These are phyloP conservation scores for Limnodromus scolopaceus DNA, from an alignment of 2,797 vertebrate genomes.

Conservation along the genomic window DNA sequence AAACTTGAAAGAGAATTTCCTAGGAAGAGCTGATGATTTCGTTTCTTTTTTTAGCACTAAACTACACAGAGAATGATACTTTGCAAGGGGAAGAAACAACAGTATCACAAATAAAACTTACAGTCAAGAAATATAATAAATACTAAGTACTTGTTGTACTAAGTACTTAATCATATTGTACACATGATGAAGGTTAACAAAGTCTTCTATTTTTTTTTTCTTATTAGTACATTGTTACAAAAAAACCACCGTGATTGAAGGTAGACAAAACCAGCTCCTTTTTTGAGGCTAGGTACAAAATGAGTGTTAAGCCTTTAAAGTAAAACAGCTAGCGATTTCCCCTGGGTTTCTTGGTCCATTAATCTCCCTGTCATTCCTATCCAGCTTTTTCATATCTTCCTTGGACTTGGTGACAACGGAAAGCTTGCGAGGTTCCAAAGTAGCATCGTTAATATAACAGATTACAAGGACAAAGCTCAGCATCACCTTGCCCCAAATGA, in stretches of 20 bases:
- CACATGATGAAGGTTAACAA: neutral
- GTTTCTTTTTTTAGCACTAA: neutral
- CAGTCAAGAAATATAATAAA: neutral
- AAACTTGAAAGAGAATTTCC: neutral
- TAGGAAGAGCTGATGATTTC: neutral
- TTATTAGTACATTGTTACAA: neutral
- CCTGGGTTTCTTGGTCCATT: neutral
- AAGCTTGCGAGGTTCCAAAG: neutral
- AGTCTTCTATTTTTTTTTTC: no score
- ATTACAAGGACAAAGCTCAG: neutral
- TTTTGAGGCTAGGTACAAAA: neutral
- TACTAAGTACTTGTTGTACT: neutral
- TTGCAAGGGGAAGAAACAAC: neutral
- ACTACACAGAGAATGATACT: neutral
- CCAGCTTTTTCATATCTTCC: neutral
- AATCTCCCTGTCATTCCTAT: neutral
- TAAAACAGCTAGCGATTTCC: neutral
- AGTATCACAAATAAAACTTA: neutral
- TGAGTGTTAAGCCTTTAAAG: neutral
- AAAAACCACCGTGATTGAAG: neutral
- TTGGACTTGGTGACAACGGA: neutral
- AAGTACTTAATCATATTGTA: neutral
- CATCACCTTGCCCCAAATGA: neutral
- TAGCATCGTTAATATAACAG: neutral
- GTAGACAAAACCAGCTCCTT: neutral